Evolutionary conservation across 1,140 invertebrate genomes (phyloP).

Genomic region (Heterodera schachtii): DNA sequence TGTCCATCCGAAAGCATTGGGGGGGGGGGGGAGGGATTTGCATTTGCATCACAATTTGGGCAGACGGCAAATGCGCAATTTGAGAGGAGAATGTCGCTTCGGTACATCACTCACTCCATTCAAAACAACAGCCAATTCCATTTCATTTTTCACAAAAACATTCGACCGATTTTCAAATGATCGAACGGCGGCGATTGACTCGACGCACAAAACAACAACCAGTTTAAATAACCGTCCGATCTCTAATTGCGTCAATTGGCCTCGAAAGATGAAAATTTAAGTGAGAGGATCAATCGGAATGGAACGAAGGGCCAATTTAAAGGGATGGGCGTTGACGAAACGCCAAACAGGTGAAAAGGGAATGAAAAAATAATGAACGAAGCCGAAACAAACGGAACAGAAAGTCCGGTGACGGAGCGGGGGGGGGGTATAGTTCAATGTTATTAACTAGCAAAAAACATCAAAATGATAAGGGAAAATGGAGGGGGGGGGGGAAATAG

Average conservation of each 20-base stretch:
- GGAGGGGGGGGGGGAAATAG: too few species aligned
- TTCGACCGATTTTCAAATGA: neutral
- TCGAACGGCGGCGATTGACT: neutral
- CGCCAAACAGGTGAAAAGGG: neutral
- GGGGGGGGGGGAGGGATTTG: neutral
- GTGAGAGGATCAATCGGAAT: neutral
- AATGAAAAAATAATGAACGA: conserved; percentile 5
- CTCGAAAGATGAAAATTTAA: neutral
- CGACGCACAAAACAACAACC: neutral
- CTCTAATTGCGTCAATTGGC: neutral
- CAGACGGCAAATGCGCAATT: neutral
- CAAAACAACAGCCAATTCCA: neutral
- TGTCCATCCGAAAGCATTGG: too few species aligned
- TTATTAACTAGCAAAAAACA: too few species aligned
- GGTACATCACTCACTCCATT: neutral
- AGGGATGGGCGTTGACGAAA: neutral
- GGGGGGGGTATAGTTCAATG: too few species aligned
- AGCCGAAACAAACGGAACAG: neutral
- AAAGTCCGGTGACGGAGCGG: too few species aligned
- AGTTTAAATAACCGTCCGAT: conserved; percentile 2
- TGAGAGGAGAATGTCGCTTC: neutral
- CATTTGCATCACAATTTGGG: neutral
- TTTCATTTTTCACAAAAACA: neutral
- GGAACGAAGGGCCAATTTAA: neutral
- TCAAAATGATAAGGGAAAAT: too few species aligned